Evolutionary conservation across 2,113 vertebrate species (phyloP).

Genomic region (Cyprinodon variegatus): DNA sequence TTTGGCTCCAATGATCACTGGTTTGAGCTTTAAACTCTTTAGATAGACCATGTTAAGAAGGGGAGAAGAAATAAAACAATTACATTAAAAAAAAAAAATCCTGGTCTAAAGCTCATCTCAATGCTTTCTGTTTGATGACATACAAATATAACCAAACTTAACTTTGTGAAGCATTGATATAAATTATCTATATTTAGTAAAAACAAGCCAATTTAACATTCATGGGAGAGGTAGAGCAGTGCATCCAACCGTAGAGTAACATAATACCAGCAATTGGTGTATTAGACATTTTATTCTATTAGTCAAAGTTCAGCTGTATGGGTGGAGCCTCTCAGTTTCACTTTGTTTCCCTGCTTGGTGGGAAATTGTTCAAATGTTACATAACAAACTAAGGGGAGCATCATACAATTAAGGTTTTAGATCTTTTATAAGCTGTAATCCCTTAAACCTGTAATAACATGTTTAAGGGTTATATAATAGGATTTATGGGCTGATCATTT

Average conservation of each 20-base stretch:
- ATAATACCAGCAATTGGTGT: constrained; percentile 2
- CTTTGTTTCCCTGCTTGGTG: neutral
- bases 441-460: neutral
- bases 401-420: neutral
- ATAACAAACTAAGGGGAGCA: constrained; percentile 10
- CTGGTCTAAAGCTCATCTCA: neutral
- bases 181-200: neutral
- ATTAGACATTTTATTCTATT: neutral
- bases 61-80: neutral
- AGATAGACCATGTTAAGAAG: neutral
- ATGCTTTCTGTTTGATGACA: neutral
- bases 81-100: neutral
- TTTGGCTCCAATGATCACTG: neutral
- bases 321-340: constrained; percentile 1
- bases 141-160: too few species aligned
- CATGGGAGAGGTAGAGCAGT: neutral
- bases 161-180: neutral
- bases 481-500: neutral
- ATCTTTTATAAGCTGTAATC: neutral
- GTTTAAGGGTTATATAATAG: neutral
- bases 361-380: constrained; percentile 5
- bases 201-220: neutral
- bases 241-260: neutral
- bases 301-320: constrained; percentile 8
- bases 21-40: neutral